Percentiles rank a stretch among this genome's conserved stretches.
Conservation (phyloP, 2,888 invertebrate species). For the Yponomeuta cagnagella region DNA sequence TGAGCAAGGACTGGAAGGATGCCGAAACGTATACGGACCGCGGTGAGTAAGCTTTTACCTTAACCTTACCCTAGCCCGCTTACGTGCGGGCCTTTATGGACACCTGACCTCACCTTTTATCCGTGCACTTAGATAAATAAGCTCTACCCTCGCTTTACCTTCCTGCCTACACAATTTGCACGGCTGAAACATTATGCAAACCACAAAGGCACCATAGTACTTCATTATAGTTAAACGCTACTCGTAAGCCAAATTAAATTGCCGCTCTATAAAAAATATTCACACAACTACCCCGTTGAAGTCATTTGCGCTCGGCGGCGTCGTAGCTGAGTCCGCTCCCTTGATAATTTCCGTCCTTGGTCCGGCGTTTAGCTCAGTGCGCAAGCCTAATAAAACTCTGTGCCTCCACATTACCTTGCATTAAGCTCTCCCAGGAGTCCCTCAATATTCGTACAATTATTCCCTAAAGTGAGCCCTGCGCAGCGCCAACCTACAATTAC, state of each 20-base stretch:
- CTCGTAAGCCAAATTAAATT: constrained; percentile 61
- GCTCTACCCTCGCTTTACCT: constrained; percentile 4
- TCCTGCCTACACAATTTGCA: not conserved
- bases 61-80: constrained; percentile 9
- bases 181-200: constrained; percentile 9
- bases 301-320: not conserved
- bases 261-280: constrained; percentile 58
- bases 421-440: constrained; percentile 68
- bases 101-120: constrained; percentile 7
- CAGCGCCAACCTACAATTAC: constrained; percentile 68
- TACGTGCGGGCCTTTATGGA: constrained; percentile 8
- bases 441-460: constrained; percentile 69
- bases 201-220: constrained; percentile 5
- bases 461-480: constrained; percentile 69
- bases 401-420: constrained; percentile 60
- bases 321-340: constrained; percentile 66
- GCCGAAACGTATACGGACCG: constrained; percentile 24
- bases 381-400: constrained; percentile 50
- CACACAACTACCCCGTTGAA: constrained; percentile 52
- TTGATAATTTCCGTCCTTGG: constrained; percentile 68
- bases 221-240: constrained; percentile 25
- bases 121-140: constrained; percentile 12
- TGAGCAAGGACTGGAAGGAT: constrained; percentile 28
- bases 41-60: constrained; percentile 38
- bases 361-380: constrained; percentile 60